Evolutionary conservation across 2,888 invertebrate species (phyloP).

Genomic region (Pterostichus niger): DNA sequence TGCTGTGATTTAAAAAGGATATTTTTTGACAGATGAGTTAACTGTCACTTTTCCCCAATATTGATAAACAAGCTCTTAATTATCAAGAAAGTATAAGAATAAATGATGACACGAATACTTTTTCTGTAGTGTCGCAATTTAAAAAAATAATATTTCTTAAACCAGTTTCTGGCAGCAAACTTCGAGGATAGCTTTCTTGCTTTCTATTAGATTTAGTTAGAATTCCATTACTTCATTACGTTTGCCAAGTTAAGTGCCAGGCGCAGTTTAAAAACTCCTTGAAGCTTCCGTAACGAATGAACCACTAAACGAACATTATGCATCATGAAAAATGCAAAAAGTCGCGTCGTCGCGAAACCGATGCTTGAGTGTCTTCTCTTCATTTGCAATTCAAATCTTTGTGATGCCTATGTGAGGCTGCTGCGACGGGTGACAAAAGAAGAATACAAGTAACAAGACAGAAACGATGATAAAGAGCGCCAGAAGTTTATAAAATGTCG

Average conservation of each 20-base stretch:
- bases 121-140: no score
- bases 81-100: no score
- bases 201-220: slow-evolving; percentile 16
- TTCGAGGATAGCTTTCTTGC: background rate
- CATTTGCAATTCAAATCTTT: slow-evolving; percentile 35
- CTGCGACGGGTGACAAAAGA: background rate
- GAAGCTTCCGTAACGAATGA: slow-evolving; percentile 18
- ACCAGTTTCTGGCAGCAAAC: no score
- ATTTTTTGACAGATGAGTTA: no score
- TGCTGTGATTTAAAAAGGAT: no score
- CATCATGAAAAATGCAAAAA: slow-evolving; percentile 46
- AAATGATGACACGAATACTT: no score
- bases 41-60: no score
- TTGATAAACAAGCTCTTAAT: no score
- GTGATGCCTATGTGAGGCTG: background rate
- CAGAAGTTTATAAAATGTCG: slow-evolving; percentile 6
- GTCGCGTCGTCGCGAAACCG: slow-evolving; percentile 24
- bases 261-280: slow-evolving; percentile 14
- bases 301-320: slow-evolving; percentile 45
- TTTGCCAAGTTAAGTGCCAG: slow-evolving; percentile 5
- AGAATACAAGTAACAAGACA: slow-evolving; percentile 4
- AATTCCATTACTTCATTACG: slow-evolving; percentile 26
- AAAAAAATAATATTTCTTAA: no score
- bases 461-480: background rate
- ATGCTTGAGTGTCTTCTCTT: slow-evolving; percentile 15